Evolutionary conservation across 2,113 vertebrate genomes (phyloP).

Genomic region (Nothocercus nigrocapillus): DNA sequence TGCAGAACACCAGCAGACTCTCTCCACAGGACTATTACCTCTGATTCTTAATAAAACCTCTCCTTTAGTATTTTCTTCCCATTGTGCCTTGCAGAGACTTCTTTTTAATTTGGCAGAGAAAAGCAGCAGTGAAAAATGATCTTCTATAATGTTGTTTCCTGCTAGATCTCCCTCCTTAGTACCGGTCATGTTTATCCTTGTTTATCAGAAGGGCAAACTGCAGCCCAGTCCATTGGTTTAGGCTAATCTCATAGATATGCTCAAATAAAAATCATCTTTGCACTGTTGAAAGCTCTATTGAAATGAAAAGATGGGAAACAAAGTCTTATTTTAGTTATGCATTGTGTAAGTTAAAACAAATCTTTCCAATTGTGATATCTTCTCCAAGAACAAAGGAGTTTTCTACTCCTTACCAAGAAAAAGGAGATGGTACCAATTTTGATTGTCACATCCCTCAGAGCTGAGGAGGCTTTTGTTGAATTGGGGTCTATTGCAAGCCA

Average conservation of each 20-base stretch:
- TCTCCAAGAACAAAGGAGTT: background rate
- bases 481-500: background rate
- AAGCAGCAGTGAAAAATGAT: conserved; percentile 10
- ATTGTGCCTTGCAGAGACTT: background rate
- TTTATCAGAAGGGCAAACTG: background rate
- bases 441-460: background rate
- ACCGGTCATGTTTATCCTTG: background rate
- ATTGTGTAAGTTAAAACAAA: background rate
- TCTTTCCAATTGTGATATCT: background rate
- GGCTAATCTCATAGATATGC: background rate
- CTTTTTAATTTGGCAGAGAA: background rate
- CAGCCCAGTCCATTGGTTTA: background rate
- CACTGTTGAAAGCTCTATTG: background rate
- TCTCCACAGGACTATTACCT: background rate
- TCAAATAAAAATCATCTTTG: background rate
- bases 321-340: background rate
- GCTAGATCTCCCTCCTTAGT: background rate
- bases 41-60: background rate
- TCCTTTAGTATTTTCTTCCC: background rate
- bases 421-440: background rate
- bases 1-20: background rate
- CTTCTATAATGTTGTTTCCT: background rate
- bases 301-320: background rate
- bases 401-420: background rate
- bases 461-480: background rate